Evolutionary conservation across 2,888 invertebrate species (phyloP), one percentile per base, ranked within the genome.

Genomic region (Ophion ellenae): DNA sequence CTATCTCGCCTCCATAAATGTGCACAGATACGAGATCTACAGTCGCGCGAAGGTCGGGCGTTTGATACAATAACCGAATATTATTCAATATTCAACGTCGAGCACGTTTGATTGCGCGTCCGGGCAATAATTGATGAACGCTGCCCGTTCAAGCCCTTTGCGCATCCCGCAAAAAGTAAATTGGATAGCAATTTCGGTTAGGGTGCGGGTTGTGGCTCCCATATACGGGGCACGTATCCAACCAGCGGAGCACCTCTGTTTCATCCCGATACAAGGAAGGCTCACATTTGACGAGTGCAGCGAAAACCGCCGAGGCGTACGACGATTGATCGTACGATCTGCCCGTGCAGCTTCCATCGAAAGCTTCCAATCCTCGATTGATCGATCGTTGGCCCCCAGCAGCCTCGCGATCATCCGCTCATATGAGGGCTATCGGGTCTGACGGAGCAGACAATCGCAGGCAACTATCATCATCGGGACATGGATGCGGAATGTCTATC

Each of bases 51-150:
- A 64, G 32, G 53, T 66, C 76, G 75, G 84, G 66, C 88, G 89
- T 89, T 89, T 88, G 89, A 89, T 91, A 88, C 87, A 88, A 89
- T 90, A 89, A 79, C 81, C 88, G 90, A 90, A 90, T 91, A 91
- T 91, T 90, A 91, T 92, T 91, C 89, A 90, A 90, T 90, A 90
- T 89, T 88, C 90, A 90, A 89, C 86, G 89, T 84, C 87, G 86
- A 84, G 83, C 66, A 79, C 86, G 86, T 88, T 87, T 86, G 87
- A 88, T 87, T 86, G 86, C 77, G 73, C 83, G 61, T 69, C 76
- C 78, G 47, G 67, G 81, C 83, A 87, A 87, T 87, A 87, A 87
- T 87, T 87, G 86, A 87, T 87, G 86, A 84, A 84, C 80, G 84
- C 76, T 70, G 47, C 59, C 61, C 59, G 70, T 17, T 69, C 76